A percentile compares a stretch with the other conserved stretches of the same genome.
Evolutionary conservation across 2,888 invertebrate genomes (phyloP).

Genomic region (Lacanobia wlatinum): DNA sequence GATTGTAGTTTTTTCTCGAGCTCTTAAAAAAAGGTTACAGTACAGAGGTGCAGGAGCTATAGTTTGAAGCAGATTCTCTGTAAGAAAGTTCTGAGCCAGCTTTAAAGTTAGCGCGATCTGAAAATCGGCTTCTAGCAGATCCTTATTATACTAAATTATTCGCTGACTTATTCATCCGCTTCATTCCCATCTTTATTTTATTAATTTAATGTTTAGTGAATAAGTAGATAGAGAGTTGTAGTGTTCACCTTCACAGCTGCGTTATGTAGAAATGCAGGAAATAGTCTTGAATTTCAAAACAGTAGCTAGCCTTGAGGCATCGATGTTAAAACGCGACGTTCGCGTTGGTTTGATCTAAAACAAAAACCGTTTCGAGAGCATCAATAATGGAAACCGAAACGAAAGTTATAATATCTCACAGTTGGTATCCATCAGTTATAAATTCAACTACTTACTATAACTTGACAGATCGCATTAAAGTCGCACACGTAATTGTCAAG

Average conservation of each 20-base stretch:
- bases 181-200: constrained; percentile 18
- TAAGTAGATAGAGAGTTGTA: neutral
- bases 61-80: constrained; percentile 26
- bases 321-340: neutral
- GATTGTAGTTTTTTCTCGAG: neutral
- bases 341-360: neutral
- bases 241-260: neutral
- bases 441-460: neutral
- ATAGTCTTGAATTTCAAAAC: too few relatives aligned
- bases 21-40: neutral
- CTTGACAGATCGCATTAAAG: neutral
- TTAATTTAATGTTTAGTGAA: constrained; percentile 24
- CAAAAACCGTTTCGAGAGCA: too few relatives aligned
- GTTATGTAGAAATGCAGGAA: neutral
- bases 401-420: neutral
- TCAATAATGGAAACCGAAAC: neutral
- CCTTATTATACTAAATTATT: constrained; percentile 47
- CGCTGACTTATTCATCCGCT: constrained; percentile 34
- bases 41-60: neutral
- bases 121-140: constrained; percentile 24
- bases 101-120: constrained; percentile 40
- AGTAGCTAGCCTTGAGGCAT: too few relatives aligned
- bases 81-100: constrained; percentile 36
- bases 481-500: neutral
- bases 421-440: neutral